Base-by-base conservation (phyloP, 2,888 invertebrate genomes). In the Limnephilus marmoratus region DNA sequence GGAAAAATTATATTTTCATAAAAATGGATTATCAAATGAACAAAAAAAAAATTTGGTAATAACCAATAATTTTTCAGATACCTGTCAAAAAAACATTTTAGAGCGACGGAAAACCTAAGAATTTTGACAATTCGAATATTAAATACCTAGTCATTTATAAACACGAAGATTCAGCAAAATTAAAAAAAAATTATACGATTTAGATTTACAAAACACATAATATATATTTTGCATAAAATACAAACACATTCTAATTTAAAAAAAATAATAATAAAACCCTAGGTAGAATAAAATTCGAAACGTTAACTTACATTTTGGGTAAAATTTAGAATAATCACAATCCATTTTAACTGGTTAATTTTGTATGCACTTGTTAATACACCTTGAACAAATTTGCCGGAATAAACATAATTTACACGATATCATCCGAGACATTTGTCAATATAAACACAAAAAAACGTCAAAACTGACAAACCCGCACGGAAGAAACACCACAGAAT, bases 291-390 rank as follows among this genome's bases (percentile, higher is more conserved):
- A 87, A 9, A 15, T 31, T 49, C 53, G 29, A 85, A 87, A 87
- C 34, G 31, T 29, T 15, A 96, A 96, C 96, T 96, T 95, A 96
- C 96, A 96, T 95, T 96, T 96, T 94, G 96, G 96, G 94, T 96
- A 96, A 96, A 96, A 96, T 95, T 96, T 96, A 90, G 96, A 96
- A 94, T 96, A 96, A 95, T 96, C 96, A 95, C 96, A 96, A 96
- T 96, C 96, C 96, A 96, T 96, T 94, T 95, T 94, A 91, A 94
- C 83, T 91, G 53, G 45, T 81, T 31, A 90, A 82, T 18, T 82
- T 41, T 82, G 18, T 29, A 49, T 81, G 82, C 90, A 92, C 90
- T 92, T 90, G 18, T 92, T 87, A 90, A 88, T 90, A 90, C 90
- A 91, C 90, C 85, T 86, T 85, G 81, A 90, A 85, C 49, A 81